A percentile compares a stretch with the other conserved stretches of the same genome.
These are phyloP conservation scores for Poeciliopsis infans DNA, from an alignment of 2,797 vertebrate genomes.

Conservation along the genomic window DNA sequence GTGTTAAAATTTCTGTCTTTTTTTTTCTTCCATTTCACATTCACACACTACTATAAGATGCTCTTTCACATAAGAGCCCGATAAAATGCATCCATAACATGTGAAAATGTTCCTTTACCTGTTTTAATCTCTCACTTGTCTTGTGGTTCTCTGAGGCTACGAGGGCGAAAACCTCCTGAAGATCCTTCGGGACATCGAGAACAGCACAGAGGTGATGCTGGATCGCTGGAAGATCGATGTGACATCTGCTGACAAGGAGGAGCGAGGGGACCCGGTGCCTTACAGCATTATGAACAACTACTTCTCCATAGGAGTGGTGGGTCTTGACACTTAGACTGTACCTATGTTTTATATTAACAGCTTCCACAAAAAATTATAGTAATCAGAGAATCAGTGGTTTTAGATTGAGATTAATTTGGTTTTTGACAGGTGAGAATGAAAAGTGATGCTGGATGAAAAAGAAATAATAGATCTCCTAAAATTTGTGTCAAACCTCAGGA, in stretches of 20 bases:
- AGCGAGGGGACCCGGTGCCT: slow-evolving; percentile 94
- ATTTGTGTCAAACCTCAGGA: neutral
- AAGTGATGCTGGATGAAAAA: neutral
- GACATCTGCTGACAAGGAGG: slow-evolving; percentile 89
- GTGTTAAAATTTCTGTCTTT: neutral
- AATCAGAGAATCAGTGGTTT: neutral
- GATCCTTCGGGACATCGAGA: slow-evolving; percentile 91
- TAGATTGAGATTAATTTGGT: neutral
- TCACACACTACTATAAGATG: neutral
- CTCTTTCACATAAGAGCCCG: neutral
- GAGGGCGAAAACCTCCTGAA: slow-evolving; percentile 94
- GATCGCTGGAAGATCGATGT: slow-evolving; percentile 96
- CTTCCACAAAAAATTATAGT: neutral
- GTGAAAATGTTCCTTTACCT: neutral
- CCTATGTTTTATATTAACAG: neutral
- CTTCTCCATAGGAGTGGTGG: slow-evolving; percentile 97
- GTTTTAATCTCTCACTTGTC: slow-evolving; percentile 5
- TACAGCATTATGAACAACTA: slow-evolving; percentile 97
- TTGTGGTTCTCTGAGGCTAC: slow-evolving; percentile 79
- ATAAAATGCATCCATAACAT: neutral
- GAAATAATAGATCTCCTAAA: neutral
- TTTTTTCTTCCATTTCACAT: neutral
- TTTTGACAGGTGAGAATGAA: neutral
- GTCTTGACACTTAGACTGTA: slow-evolving; percentile 44
- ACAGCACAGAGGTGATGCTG: slow-evolving; percentile 88